Evolutionary conservation across 1,140 invertebrate genomes (phyloP), one percentile per base, ranked within the genome.

Genomic region (Campoletis sonorensis): DNA sequence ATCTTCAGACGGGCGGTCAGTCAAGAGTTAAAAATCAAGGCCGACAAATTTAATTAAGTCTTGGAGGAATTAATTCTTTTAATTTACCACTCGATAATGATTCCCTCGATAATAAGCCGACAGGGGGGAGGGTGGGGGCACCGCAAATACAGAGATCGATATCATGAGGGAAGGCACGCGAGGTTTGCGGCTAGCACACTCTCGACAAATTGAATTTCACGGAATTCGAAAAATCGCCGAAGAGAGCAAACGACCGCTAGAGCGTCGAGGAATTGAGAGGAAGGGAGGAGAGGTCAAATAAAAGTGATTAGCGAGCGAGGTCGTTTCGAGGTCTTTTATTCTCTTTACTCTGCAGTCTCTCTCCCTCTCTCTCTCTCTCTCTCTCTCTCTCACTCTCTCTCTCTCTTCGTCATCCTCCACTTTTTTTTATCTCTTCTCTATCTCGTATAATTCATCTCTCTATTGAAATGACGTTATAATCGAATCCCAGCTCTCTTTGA

Each of bases 381-480:
- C 33, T 18, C 33, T 18, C 11, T 26, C 18, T 16, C 37, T 26
- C 40, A 26, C 23, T n/a, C 33, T n/a, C 33, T 33, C 27, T 58
- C 54, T 4, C 4, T 58, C 18, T 73, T 40, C 5, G 7, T 73
- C 40, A 26, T 1, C 13, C 37, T 51, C 40, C 4, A 15, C 7
- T 15, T 33, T 7, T 33, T 71, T 45, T 45, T 10, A 45, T 45
- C 40, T 45, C 3, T 13, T 45, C 11, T 45, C 40, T 45, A 45
- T 45, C 40, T 45, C 33, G 68, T 23, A 73, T 73, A 73, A 73
- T 73, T 73, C n/a, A 49, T 73, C 21, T 51, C 71, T 23, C 45
- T 23, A 26, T 73, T 73, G 71, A 73, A 73, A 73, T 51, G 71
- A 73, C 71, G 71, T 73, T 73, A 73, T 73, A 73, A 73, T 49